phyloP scores from a whole-genome alignment of 1,140 invertebrate species.

The Aricia agestis region DNA sequence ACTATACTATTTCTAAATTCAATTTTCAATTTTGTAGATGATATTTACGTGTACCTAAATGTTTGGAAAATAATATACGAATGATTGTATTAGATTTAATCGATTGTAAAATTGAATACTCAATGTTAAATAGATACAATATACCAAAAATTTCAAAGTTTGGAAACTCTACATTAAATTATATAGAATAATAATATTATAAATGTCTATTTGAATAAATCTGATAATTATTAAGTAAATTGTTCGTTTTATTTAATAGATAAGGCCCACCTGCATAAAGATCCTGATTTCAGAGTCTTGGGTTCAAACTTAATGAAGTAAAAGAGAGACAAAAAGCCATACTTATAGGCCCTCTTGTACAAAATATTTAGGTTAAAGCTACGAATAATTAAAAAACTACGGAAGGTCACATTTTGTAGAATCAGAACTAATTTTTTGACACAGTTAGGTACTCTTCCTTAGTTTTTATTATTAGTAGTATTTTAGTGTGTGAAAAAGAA shows the following conservation, averaged over 20 bases:
- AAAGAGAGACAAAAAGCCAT: no score
- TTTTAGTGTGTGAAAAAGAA: no score
- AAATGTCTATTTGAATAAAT: slow-evolving; percentile 76
- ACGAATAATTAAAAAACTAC: no score
- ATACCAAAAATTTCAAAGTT: slow-evolving; percentile 69
- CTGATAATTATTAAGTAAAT: slow-evolving; percentile 58
- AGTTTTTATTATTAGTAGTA: no score
- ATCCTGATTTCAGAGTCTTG: no score
- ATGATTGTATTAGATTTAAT: slow-evolving; percentile 66
- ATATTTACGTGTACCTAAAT: slow-evolving; percentile 73
- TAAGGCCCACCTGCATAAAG: no score
- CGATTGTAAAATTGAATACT: slow-evolving; percentile 53
- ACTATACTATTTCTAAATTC: slow-evolving; percentile 74
- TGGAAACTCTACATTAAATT: slow-evolving; percentile 68
- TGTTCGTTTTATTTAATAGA: slow-evolving; percentile 51
- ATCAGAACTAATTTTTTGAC: no score
- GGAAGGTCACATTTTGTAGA: no score
- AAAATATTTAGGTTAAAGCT: no score
- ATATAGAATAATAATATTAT: slow-evolving; percentile 59
- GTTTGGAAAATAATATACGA: slow-evolving; percentile 71
- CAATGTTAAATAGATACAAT: slow-evolving; percentile 60
- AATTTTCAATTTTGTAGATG: slow-evolving; percentile 75
- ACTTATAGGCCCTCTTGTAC: no score
- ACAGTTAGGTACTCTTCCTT: no score
- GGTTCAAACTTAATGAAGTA: no score